These are phyloP conservation scores for Drosophila mimetica DNA, from an alignment of 2,888 invertebrate genomes.

Conservation along the genomic window DNA sequence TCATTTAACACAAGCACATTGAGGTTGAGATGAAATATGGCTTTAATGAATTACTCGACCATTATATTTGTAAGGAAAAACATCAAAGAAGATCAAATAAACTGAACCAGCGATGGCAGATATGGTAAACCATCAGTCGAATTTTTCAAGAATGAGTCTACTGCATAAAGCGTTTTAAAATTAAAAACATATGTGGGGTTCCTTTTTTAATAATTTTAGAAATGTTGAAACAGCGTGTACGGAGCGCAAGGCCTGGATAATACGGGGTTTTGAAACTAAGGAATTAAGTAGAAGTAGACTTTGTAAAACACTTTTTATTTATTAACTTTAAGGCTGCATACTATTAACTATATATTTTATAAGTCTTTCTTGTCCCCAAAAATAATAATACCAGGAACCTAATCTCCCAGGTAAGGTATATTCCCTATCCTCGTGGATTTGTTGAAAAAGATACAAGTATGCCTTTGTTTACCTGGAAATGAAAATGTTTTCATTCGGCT, in stretches of 20 bases:
- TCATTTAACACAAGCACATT: constrained; percentile 24
- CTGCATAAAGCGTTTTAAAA: too few species aligned
- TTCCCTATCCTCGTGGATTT: neutral
- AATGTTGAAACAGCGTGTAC: too few species aligned
- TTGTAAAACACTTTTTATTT: too few species aligned
- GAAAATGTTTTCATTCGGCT: neutral
- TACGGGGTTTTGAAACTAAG: too few species aligned
- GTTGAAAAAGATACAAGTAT: neutral
- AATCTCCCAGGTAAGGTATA: constrained; percentile 1
- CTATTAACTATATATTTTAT: too few species aligned
- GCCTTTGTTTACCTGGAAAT: constrained; percentile 1
- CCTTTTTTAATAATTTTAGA: too few species aligned
- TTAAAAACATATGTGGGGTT: too few species aligned
- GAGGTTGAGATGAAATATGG: constrained; percentile 4
- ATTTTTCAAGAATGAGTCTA: too few species aligned
- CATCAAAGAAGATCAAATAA: constrained; percentile 47
- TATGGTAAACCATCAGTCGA: too few species aligned
- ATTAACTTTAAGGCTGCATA: too few species aligned
- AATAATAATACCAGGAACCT: neutral
- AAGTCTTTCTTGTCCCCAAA: neutral
- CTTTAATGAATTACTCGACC: constrained; percentile 26
- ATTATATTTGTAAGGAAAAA: constrained; percentile 20
- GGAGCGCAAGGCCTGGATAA: too few species aligned
- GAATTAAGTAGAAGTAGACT: too few species aligned
- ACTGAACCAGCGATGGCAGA: neutral